phyloP scores from a whole-genome alignment of 2,888 invertebrate genomes.

The Scaptodrosophila latifasciaeformis region DNA sequence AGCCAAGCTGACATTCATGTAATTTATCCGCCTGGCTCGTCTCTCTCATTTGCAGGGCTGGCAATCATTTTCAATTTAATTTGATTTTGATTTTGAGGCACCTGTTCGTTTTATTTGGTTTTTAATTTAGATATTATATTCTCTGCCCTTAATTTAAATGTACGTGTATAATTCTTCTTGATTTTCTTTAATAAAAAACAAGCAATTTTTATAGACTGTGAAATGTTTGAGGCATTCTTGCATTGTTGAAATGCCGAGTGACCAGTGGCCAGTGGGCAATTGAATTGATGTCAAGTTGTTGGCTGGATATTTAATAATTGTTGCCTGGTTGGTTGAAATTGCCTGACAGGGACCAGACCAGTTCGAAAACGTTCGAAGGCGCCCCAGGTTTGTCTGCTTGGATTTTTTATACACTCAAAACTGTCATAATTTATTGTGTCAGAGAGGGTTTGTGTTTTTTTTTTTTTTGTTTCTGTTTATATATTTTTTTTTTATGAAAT shows the following conservation, averaged over 20 bases:
- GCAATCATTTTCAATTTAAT: no score
- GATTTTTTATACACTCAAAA: conserved; percentile 40
- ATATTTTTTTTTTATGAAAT: conserved; percentile 32
- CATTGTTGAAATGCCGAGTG: conserved; percentile 47
- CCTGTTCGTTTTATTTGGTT: conserved; percentile 25
- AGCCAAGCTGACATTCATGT: conserved; percentile 24
- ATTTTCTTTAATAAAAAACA: no score
- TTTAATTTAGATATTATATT: conserved; percentile 17
- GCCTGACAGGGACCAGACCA: background rate
- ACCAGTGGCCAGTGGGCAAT: conserved; percentile 45
- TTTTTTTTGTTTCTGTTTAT: conserved; percentile 10
- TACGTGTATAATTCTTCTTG: no score
- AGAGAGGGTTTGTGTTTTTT: conserved; percentile 13
- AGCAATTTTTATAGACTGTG: no score
- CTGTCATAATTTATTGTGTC: conserved; percentile 61
- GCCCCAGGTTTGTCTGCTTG: background rate
- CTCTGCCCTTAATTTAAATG: no score
- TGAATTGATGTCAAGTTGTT: no score
- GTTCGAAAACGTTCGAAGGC: no score
- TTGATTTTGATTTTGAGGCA: no score
- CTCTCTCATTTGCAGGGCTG: no score
- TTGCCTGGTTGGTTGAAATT: background rate
- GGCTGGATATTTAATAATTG: no score
- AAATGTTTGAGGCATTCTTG: no score
- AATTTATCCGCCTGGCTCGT: no score